Conservation (phyloP, 2,113 vertebrate species). For the Aleadryas rufinucha region DNA sequence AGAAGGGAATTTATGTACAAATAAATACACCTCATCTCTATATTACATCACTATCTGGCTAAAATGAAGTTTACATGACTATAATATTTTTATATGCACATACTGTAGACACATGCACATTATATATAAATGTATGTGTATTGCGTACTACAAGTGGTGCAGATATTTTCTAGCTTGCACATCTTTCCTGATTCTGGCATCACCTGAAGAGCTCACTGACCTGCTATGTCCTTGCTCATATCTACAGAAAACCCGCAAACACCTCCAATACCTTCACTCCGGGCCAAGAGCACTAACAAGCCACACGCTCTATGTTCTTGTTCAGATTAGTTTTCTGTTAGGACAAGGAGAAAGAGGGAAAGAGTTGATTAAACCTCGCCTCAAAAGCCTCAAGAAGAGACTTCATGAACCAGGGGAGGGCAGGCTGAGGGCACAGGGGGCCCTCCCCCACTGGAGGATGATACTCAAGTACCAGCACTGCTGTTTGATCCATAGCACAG, state of each 20-base stretch:
- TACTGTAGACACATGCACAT: background rate
- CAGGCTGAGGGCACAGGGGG: background rate
- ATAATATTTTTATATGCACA: background rate
- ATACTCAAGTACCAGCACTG: background rate
- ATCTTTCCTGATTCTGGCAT: background rate
- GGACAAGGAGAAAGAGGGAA: background rate
- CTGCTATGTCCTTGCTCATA: background rate
- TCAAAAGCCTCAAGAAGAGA: background rate
- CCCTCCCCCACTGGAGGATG: background rate
- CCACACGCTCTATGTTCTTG: rapidly evolving
- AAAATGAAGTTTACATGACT: background rate
- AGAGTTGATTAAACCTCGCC: background rate
- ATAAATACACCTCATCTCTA: background rate
- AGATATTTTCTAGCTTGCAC: background rate
- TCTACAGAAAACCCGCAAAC: background rate
- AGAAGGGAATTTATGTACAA: background rate
- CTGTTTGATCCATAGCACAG: background rate
- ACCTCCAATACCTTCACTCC: background rate
- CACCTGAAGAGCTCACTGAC: background rate
- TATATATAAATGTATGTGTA: background rate
- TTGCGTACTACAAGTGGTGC: background rate
- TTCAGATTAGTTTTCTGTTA: background rate
- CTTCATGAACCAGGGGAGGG: background rate
- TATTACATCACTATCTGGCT: background rate
- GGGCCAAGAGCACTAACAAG: background rate